These are phyloP conservation scores for Cinclus cinclus DNA, from an alignment of 2,113 vertebrate species.

Conservation along the genomic window DNA sequence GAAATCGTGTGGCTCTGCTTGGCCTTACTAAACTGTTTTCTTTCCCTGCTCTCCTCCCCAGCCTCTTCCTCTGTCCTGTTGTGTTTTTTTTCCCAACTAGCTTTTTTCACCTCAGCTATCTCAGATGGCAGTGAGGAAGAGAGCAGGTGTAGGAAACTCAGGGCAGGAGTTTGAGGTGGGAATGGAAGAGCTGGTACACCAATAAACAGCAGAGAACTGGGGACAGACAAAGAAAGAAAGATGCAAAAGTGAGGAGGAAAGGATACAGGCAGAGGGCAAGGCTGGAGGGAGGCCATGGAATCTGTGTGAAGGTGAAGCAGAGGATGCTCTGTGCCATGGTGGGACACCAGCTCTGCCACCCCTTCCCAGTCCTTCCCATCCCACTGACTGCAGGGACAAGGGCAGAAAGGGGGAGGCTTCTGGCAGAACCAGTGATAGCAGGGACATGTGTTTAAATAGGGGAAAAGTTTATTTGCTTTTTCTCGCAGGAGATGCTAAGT, in stretches of 20 bases:
- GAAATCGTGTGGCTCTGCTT: background rate
- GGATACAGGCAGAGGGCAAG: background rate
- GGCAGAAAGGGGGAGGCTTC: background rate
- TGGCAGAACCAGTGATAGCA: background rate
- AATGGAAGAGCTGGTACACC: background rate
- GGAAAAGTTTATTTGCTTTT: constrained; percentile 75
- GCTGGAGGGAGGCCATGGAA: background rate
- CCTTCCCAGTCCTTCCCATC: fast-evolving
- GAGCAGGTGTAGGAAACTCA: background rate
- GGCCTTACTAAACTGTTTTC: background rate
- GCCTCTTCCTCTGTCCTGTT: background rate
- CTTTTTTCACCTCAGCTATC: background rate
- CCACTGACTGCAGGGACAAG: background rate
- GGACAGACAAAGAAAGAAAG: background rate
- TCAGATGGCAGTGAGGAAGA: background rate
- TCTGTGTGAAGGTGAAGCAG: fast-evolving
- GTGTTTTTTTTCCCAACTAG: background rate
- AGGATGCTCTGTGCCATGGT: background rate
- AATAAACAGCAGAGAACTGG: background rate
- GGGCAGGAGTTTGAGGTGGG: background rate
- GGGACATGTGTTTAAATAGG: constrained; percentile 13
- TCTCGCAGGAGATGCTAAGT: constrained; percentile 69
- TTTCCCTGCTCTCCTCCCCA: background rate
- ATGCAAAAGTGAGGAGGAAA: background rate
- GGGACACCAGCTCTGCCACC: background rate